phyloP scores from a whole-genome alignment of 2,113 vertebrate species.

The Eleginops maclovinus region DNA sequence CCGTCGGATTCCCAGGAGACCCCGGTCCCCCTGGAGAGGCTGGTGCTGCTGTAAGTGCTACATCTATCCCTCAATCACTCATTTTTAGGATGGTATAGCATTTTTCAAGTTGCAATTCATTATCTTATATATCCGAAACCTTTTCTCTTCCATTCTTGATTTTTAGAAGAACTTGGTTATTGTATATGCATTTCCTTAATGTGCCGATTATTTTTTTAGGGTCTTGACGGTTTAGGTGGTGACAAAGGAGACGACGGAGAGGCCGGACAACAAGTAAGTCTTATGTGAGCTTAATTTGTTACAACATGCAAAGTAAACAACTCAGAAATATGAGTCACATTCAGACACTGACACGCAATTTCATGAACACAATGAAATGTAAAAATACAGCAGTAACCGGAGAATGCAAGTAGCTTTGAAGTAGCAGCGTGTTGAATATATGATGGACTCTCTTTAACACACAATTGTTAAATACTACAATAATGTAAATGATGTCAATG shows the following conservation, averaged over 20 bases:
- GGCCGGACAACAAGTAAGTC: conserved; percentile 92
- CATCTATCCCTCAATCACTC: background rate
- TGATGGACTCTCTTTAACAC: background rate
- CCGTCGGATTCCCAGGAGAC: conserved; percentile 97
- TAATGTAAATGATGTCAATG: background rate
- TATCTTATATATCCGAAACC: background rate
- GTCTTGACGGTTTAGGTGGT: conserved; percentile 91
- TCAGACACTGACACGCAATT: background rate
- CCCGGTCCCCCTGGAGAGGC: conserved; percentile 95
- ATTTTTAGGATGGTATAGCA: background rate
- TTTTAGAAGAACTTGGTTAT: background rate
- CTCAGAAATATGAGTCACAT: background rate
- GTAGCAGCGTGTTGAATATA: background rate
- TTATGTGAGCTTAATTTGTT: background rate
- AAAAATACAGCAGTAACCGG: background rate
- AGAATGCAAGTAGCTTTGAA: background rate
- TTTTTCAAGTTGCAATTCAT: background rate
- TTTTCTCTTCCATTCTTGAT: background rate
- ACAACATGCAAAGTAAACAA: background rate
- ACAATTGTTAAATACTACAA: background rate
- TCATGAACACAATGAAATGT: background rate
- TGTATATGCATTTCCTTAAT: background rate
- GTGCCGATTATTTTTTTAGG: conserved; percentile 78
- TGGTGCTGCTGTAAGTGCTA: conserved; percentile 91
- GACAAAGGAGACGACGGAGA: conserved; percentile 98